phyloP scores from a whole-genome alignment of 2,113 vertebrate species.

The Mesoclemmys tuberculata region DNA sequence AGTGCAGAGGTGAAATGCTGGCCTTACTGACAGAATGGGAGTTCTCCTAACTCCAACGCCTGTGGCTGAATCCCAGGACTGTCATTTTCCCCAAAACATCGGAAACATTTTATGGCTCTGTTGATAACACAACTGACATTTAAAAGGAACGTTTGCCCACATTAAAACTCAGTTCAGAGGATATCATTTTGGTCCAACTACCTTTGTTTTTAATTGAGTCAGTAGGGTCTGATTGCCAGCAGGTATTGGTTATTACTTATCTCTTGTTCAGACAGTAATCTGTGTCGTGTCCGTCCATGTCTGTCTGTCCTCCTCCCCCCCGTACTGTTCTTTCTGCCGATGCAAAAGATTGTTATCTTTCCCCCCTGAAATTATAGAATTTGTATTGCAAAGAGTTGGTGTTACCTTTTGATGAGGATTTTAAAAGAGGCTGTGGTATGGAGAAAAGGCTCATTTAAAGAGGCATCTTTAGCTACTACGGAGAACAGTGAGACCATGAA shows the following conservation, averaged over 20 bases:
- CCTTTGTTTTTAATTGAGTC: background rate
- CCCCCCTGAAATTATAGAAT: background rate
- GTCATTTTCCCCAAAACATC: background rate
- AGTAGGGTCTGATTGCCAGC: background rate
- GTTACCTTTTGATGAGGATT: background rate
- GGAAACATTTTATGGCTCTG: background rate
- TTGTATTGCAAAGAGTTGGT: background rate
- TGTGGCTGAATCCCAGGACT: background rate
- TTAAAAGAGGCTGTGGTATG: background rate
- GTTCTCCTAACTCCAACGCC: background rate
- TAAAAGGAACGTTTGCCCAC: background rate
- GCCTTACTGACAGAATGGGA: background rate
- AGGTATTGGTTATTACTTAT: background rate
- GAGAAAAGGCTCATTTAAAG: background rate
- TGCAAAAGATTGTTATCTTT: background rate
- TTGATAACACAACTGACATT: background rate
- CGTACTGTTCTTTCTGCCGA: background rate
- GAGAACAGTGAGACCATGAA: background rate
- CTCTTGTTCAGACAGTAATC: background rate
- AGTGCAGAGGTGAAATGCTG: background rate
- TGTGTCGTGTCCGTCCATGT: background rate
- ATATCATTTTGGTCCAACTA: background rate
- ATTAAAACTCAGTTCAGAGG: background rate
- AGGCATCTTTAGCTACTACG: background rate
- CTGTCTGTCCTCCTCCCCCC: accelerated